Evolutionary conservation across 2,797 vertebrate genomes (phyloP), one percentile per base, ranked within the genome.

Genomic region (Alectoris magna): DNA sequence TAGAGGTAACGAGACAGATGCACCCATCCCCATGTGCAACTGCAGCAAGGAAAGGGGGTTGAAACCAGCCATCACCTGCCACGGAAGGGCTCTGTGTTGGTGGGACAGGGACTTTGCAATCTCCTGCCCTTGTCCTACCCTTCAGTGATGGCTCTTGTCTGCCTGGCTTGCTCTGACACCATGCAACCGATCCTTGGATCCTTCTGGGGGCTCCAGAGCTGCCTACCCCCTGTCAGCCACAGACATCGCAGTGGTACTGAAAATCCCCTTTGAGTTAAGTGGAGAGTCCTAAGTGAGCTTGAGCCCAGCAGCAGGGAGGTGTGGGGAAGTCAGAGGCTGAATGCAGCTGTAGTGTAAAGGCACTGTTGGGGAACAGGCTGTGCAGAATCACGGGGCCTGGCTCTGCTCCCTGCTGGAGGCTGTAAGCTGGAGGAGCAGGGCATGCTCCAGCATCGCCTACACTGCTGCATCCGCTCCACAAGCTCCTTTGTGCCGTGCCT

Each of bases 181-280:
- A 21, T 1, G 0, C 34, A 48, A 49, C 62, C 2, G 0, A 53
- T 58, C 73, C 46, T 22, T 39, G 15, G 48, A 1, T 41, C 51
- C 46, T 34, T 38, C 64, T 13, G 36, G 59, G 69, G 27, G 2
- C 59, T 34, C 55, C 1, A 1, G 46, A 60, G 44, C 24, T 36
- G 8, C 36, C 6, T 8, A 2, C 16, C n/a, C 11, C 4, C 39
- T 16, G 19, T 43, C 73, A 29, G 70, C 66, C 41, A 10, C 49
- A 36, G n/a, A 3, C 24, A 27, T 21, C 56, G 31, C 2, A 9
- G 11, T 1, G 38, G 23, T 6, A n/a, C 67, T 66, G 90, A 51
- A 63, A 83, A 87, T 89, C 92, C 94, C 80, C 88, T 46, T 76
- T 0, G 14, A 26, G 75, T 63, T 66, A 29, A 53, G 38, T 12